A percentile compares a stretch with the other conserved stretches of the same genome.
Conservation (phyloP, 1,140 invertebrate species). For the Camponotus pennsylvanicus region DNA sequence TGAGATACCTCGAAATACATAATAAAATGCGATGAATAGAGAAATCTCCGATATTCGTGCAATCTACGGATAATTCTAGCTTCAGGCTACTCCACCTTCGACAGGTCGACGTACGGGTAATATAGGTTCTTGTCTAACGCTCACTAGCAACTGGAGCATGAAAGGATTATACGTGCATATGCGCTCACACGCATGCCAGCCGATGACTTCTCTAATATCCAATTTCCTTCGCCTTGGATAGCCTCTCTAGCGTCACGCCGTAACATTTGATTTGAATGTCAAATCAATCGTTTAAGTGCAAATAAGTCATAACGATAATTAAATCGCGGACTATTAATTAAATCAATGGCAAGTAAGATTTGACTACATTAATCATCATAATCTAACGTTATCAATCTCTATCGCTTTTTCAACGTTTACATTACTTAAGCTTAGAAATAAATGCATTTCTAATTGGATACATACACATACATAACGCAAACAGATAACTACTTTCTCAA, state of each 20-base stretch:
- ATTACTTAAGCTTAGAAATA: neutral
- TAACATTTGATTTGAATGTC: constrained; percentile 47
- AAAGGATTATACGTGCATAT: constrained; percentile 67
- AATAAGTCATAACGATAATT: constrained; percentile 30
- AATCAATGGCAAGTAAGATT: constrained; percentile 3
- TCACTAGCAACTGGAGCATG: constrained; percentile 75
- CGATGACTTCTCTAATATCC: constrained; percentile 65
- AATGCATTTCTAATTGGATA: neutral
- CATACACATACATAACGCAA: no score
- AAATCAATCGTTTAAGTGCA: constrained; percentile 40
- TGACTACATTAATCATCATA: constrained; percentile 25
- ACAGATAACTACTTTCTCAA: no score
- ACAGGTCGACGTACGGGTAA: constrained; percentile 71
- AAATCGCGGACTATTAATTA: constrained; percentile 3
- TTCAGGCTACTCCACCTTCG: constrained; percentile 62
- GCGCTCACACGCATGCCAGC: constrained; percentile 20
- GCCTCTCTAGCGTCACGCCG: constrained; percentile 31
- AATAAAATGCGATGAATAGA: neutral
- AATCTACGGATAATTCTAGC: constrained; percentile 65
- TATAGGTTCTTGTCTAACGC: constrained; percentile 72
- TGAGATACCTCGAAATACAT: neutral
- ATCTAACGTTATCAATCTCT: constrained; percentile 7
- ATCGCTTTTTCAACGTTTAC: neutral
- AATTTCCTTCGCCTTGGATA: constrained; percentile 67
- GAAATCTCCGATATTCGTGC: constrained; percentile 1